Evolutionary conservation across 1,140 invertebrate species (phyloP), one percentile per base, ranked within the genome.

Genomic region (Cotesia vestalis): DNA sequence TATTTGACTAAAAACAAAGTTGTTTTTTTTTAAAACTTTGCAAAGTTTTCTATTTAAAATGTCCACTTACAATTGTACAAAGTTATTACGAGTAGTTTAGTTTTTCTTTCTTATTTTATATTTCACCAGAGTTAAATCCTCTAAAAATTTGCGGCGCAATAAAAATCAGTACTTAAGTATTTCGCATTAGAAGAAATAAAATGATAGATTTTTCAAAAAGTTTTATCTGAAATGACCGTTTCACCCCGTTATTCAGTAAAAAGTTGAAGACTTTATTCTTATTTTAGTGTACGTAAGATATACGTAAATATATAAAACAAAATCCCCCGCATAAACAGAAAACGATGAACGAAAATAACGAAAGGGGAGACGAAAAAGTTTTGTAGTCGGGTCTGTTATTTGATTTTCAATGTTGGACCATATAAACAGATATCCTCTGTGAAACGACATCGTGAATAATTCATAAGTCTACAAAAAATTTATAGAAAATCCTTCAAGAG

Each of bases 281-380:
- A 71, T 75, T 71, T 75, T 75, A 80, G 82, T 84, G 82, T 78
- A 80, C 83, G 68, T 67, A 68, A 63, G 70, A 72, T 72, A 80
- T 79, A 78, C 75, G 75, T 82, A 79, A 79, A 84, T 81, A 83
- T 80, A 84, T 81, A 84, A 83, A 84, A 83, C 79, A 84, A 83
- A 83, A 81, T 55, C 72, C 76, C 63, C 60, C 63, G 34, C 63
- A 34, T 72, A 72, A 51, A 66, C 40, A 55, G n/a, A 55, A 69
- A 57, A 69, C 52, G 40, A 60, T 12, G 6, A 46, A 66, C 12
- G 36, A 46, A n/a, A 46, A 40, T 36, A 46, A 38, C 14, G 14
- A 62, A 66, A 55, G 51, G 69, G 14, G 14, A 17, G 20, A 64
- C 14, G 12, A 46, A 53, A 68, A 55, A 52, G 52, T 68, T 55